Conservation (phyloP, 2,888 invertebrate species). For the Bembecia ichneumoniformis region DNA sequence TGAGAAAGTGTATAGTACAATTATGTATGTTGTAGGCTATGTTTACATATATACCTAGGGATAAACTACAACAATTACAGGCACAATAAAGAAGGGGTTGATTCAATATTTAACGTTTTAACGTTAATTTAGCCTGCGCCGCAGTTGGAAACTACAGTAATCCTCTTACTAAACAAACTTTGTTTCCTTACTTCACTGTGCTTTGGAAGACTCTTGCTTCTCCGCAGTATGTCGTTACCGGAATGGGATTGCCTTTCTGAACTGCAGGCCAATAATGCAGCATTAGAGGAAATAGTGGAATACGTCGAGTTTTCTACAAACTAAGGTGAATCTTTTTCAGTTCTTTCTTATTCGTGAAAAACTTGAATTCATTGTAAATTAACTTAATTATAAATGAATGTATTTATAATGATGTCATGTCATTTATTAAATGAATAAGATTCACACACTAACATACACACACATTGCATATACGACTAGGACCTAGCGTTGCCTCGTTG, state of each 20-base stretch:
- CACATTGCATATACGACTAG: no score
- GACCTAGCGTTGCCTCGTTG: no score
- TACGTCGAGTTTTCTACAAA: constrained; percentile 32
- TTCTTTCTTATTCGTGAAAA: neutral
- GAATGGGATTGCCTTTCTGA: constrained; percentile 14
- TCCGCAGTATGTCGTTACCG: constrained; percentile 13
- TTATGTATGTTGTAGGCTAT: no score
- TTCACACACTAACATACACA: no score
- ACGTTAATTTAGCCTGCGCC: neutral
- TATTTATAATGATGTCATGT: no score
- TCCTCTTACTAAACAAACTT: constrained; percentile 20
- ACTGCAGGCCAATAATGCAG: constrained; percentile 14
- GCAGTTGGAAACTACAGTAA: constrained; percentile 20
- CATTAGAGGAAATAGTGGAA: constrained; percentile 9
- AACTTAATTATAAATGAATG: no score
- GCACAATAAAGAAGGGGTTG: constrained; percentile 5
- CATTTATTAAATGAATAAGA: no score
- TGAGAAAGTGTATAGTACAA: no score
- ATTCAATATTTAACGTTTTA: neutral
- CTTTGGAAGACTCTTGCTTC: constrained; percentile 13
- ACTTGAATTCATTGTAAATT: neutral
- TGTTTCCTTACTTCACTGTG: constrained; percentile 18
- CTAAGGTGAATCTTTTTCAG: constrained; percentile 21
- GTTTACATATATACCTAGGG: no score
- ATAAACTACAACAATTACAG: neutral